These are phyloP conservation scores for Yponomeuta sedellus DNA, from an alignment of 2,888 invertebrate genomes.

Conservation along the genomic window DNA sequence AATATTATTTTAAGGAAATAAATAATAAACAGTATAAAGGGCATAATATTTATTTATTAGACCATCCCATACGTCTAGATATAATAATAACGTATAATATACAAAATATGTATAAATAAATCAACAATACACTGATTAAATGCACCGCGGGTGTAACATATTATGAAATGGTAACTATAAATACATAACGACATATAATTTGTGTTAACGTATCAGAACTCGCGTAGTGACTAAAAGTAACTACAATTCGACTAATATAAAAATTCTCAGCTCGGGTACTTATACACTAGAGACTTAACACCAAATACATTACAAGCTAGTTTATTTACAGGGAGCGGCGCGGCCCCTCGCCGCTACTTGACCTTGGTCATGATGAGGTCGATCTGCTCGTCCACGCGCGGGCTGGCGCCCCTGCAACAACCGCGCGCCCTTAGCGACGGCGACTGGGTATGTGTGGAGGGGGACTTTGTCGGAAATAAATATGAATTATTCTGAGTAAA, in stretches of 20 bases:
- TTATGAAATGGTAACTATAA: conserved; percentile 30
- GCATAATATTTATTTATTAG: conserved; percentile 3
- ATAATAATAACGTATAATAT: conserved; percentile 25
- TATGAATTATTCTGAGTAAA: too few relatives aligned
- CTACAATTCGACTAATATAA: conserved; percentile 23
- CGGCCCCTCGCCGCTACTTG: conserved; percentile 33
- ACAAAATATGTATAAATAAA: conserved; percentile 27
- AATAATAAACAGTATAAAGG: conserved; percentile 2
- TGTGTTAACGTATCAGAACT: neutral
- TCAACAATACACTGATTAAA: conserved; percentile 23
- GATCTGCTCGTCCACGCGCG: conserved; percentile 87
- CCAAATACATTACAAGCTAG: conserved; percentile 14
- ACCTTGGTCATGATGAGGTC: conserved; percentile 82
- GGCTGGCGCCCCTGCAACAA: conserved; percentile 79
- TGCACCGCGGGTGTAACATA: conserved; percentile 31
- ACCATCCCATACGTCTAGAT: conserved; percentile 21
- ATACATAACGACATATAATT: conserved; percentile 16
- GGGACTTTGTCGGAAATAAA: too few relatives aligned
- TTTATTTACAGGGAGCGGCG: conserved; percentile 5
- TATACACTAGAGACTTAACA: conserved; percentile 32
- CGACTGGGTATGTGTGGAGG: too few relatives aligned
- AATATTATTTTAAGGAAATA: neutral
- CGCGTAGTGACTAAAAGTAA: neutral
- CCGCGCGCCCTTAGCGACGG: too few relatives aligned
- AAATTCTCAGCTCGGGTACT: conserved; percentile 41